phyloP scores from a whole-genome alignment of 2,797 vertebrate genomes.

The Sebastolobus alascanus region DNA sequence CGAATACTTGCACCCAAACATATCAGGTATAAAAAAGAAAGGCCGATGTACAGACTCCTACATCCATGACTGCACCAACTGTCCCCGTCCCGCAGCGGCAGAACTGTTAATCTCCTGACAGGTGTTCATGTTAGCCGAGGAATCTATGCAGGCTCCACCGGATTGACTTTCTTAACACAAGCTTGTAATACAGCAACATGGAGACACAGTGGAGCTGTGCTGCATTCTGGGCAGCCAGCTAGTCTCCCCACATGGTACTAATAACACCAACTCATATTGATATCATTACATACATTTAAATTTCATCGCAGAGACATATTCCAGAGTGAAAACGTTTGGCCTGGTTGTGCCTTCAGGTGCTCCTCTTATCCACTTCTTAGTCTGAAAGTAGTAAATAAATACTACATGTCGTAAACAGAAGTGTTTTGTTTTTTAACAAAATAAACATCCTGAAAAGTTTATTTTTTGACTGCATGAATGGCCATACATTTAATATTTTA shows the following conservation, averaged over 20 bases:
- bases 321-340: background rate
- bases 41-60: background rate
- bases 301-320: background rate
- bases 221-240: constrained; percentile 27
- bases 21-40: constrained; percentile 29
- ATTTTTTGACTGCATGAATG: background rate
- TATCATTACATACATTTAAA: background rate
- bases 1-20: constrained; percentile 1
- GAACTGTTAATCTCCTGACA: constrained; percentile 80
- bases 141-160: constrained; percentile 58
- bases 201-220: constrained; percentile 36
- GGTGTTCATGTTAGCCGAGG: constrained; percentile 72
- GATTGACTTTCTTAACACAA: constrained; percentile 60
- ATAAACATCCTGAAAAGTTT: background rate
- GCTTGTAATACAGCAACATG: constrained; percentile 46
- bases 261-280: constrained; percentile 10
- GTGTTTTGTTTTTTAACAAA: background rate
- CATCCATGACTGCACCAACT: constrained; percentile 37
- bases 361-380: background rate
- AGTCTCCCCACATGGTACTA: background rate
- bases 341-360: background rate
- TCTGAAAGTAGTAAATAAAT: constrained; percentile 3
- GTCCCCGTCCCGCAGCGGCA: constrained; percentile 20
- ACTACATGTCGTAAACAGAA: background rate
- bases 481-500: background rate